A percentile compares a stretch with the other conserved stretches of the same genome.
Evolutionary conservation across 1,140 invertebrate genomes (phyloP).

Genomic region (Tetragonula clypearis): DNA sequence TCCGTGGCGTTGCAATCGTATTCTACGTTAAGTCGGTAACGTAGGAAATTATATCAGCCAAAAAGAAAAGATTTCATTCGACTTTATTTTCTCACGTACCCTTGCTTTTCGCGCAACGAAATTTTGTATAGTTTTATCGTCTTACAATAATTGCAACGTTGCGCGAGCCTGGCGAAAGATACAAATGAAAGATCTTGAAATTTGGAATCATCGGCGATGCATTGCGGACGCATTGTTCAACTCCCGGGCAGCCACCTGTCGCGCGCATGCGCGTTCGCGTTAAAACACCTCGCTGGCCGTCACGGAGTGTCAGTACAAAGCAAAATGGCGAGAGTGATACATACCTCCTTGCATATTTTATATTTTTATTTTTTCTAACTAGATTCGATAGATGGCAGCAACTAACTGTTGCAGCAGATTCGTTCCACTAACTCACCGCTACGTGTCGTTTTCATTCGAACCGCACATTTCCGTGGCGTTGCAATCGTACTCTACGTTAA

Average conservation of each 20-base stretch:
- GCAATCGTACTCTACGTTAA: neutral
- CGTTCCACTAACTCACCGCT: too few relatives aligned
- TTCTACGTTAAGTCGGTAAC: neutral
- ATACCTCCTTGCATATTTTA: too few relatives aligned
- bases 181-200: neutral
- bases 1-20: neutral
- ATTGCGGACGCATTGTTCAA: neutral
- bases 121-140: neutral
- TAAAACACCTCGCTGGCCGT: slow-evolving; percentile 55
- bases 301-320: slow-evolving; percentile 57
- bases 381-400: too few relatives aligned
- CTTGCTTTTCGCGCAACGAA: neutral
- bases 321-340: slow-evolving; percentile 71
- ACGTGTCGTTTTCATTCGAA: too few relatives aligned
- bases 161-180: neutral
- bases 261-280: slow-evolving; percentile 60
- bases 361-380: too few relatives aligned
- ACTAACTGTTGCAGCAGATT: too few relatives aligned
- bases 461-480: neutral
- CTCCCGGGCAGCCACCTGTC: slow-evolving; percentile 68
- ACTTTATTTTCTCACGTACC: too few relatives aligned
- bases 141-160: neutral
- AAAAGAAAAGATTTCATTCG: too few relatives aligned
- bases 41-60: neutral
- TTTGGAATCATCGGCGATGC: neutral